A percentile compares a stretch with the other conserved stretches of the same genome.
Evolutionary conservation across 1,140 invertebrate species (phyloP).

Genomic region (Macrobrachium rosenbergii): DNA sequence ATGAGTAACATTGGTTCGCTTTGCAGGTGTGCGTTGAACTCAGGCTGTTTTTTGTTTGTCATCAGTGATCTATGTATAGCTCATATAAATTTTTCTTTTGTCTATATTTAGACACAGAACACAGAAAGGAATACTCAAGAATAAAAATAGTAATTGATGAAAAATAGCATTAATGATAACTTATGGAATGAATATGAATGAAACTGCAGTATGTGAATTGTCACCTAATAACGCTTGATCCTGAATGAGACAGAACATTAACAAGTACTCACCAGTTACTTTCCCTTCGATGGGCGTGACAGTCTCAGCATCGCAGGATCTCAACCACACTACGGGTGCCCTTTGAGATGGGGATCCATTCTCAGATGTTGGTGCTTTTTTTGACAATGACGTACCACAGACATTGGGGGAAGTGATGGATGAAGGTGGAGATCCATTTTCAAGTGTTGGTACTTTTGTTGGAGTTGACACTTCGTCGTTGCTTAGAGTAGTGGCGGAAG

Average conservation of each 20-base stretch:
- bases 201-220: not conserved
- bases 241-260: not conserved
- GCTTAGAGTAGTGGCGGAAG: too few species aligned
- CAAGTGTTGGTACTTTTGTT: too few species aligned
- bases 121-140: too few species aligned
- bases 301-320: constrained; percentile 80
- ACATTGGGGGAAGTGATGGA: not conserved
- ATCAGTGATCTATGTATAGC: too few species aligned
- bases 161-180: too few species aligned
- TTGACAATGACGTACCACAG: not conserved
- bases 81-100: too few species aligned
- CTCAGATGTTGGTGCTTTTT: not conserved
- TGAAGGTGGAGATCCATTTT: not conserved
- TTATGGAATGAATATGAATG: not conserved
- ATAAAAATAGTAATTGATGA: too few species aligned
- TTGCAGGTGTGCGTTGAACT: too few species aligned
- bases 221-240: not conserved
- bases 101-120: too few species aligned
- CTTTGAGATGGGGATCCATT: not conserved
- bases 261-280: constrained; percentile 7
- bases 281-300: constrained; percentile 51
- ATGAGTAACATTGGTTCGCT: too few species aligned
- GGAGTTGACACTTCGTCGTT: too few species aligned
- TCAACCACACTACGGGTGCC: constrained; percentile 76
- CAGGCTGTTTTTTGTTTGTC: too few species aligned